Conservation (phyloP, 2,113 vertebrate species). For the Polypterus bichir region DNA sequence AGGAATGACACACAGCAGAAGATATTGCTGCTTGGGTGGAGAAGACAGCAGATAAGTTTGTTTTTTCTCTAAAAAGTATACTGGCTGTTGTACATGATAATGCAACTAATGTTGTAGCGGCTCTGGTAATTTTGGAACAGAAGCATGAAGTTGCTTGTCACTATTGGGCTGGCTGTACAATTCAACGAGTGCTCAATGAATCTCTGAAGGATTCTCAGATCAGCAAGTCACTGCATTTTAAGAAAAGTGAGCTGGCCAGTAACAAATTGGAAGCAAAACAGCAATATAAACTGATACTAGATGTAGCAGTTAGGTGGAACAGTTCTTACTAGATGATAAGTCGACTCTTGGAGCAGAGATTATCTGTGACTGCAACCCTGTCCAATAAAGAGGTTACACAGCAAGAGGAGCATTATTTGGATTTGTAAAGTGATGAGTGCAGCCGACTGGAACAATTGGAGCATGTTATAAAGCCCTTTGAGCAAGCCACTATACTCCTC, state of each 20-base stretch:
- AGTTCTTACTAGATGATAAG: slow-evolving; percentile 3
- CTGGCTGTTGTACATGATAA: no score
- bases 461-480: slow-evolving; percentile 5
- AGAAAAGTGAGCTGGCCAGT: background rate
- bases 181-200: no score
- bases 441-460: slow-evolving; percentile 4
- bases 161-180: no score
- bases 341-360: slow-evolving; percentile 5
- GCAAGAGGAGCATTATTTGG: slow-evolving; percentile 3
- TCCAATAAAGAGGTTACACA: background rate
- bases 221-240: background rate
- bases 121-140: no score
- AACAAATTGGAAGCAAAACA: slow-evolving; percentile 5
- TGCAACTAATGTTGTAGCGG: no score
- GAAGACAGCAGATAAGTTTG: no score
- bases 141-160: no score
- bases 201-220: no score
- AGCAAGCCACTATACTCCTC: slow-evolving; percentile 7
- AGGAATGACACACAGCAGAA: no score
- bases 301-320: background rate
- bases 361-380: slow-evolving; percentile 1
- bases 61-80: no score
- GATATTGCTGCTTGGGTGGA: no score
- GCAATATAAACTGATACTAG: background rate
- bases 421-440: slow-evolving; percentile 8